A percentile compares a stretch with the other conserved stretches of the same genome.
phyloP scores from a whole-genome alignment of 2,888 invertebrate genomes.

The Xiphydria camelus region DNA sequence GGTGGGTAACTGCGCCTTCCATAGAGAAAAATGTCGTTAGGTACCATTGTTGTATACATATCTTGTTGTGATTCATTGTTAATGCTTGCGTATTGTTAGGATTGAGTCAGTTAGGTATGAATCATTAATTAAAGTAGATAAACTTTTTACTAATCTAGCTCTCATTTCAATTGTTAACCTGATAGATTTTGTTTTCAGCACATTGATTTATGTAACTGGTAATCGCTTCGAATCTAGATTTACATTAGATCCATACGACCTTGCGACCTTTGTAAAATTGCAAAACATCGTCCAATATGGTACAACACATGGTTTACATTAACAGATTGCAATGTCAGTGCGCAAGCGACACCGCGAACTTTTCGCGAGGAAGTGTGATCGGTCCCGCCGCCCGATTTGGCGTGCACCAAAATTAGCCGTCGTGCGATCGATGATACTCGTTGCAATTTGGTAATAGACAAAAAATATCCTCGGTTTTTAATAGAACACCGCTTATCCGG shows the following conservation, averaged over 20 bases:
- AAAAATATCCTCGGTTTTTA: too few relatives aligned
- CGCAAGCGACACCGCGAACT: background rate
- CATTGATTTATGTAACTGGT: conserved; percentile 52
- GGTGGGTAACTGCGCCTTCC: conserved; percentile 49
- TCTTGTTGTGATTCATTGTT: conserved; percentile 59
- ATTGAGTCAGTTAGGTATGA: conserved; percentile 60
- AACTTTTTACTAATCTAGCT: conserved; percentile 50
- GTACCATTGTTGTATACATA: conserved; percentile 57
- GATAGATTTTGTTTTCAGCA: conserved; percentile 54
- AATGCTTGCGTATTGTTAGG: conserved; percentile 59
- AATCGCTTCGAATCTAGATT: conserved; percentile 40
- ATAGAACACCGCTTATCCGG: too few relatives aligned
- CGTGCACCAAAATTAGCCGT: too few relatives aligned
- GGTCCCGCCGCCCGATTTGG: too few relatives aligned
- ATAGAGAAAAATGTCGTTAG: conserved; percentile 48
- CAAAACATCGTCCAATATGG: conserved; percentile 6
- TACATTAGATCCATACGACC: conserved; percentile 26
- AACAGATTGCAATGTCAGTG: background rate
- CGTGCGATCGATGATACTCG: too few relatives aligned
- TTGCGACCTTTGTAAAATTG: conserved; percentile 20
- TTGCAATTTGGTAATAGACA: too few relatives aligned
- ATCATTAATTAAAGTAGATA: conserved; percentile 57
- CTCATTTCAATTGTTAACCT: conserved; percentile 45
- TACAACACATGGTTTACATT: background rate
- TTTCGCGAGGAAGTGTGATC: background rate